Conservation (phyloP, 2,888 invertebrate species). For the Clanis bilineata region DNA sequence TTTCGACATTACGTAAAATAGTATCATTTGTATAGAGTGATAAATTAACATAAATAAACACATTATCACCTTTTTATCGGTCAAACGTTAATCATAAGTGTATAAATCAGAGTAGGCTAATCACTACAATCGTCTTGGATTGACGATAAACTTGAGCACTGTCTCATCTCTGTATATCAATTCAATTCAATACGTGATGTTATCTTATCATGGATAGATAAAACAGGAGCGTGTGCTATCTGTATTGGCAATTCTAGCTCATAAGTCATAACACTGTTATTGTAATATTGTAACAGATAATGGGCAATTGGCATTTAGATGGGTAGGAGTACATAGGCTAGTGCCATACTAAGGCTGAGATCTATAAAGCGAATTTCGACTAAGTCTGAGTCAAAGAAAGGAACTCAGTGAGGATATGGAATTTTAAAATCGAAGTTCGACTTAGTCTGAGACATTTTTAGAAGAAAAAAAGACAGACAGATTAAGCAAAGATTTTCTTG, state of each 20-base stretch:
- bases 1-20: too few species aligned
- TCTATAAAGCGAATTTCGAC: too few species aligned
- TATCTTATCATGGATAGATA: slow-evolving; percentile 2
- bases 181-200: not conserved
- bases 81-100: not conserved
- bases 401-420: too few species aligned
- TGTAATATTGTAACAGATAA: not conserved
- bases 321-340: too few species aligned
- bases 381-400: too few species aligned
- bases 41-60: not conserved
- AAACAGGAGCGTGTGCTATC: not conserved
- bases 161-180: not conserved
- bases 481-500: too few species aligned
- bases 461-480: too few species aligned
- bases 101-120: not conserved
- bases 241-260: not conserved
- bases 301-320: too few species aligned
- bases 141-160: not conserved
- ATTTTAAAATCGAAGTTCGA: too few species aligned
- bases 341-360: too few species aligned
- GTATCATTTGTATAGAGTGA: not conserved
- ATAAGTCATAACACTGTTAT: not conserved
- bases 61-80: not conserved
- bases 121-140: not conserved
- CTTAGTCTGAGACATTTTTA: too few species aligned